Base-by-base conservation (phyloP, 2,888 invertebrate genomes). In the Coenonympha glycerion region DNA sequence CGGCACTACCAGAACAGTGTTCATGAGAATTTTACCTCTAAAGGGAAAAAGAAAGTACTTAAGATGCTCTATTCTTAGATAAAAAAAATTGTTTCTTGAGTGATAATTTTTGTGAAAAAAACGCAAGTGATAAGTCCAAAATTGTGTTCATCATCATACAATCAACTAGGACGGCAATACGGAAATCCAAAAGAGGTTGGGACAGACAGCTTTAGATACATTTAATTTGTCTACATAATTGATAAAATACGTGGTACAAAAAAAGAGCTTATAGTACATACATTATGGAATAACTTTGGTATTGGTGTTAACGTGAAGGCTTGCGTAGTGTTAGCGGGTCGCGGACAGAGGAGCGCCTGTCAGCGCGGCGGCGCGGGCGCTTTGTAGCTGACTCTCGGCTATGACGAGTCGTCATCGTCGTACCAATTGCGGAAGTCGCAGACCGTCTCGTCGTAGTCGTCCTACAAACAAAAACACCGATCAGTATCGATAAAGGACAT, bases 351-450 rank as follows among this genome's bases (percentile, higher is more conserved):
- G 31, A 31, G 44, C 31, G 47, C 18, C 21, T 47, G 45, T 53
- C 37, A 22, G 6, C 30, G 33, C 22, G 18, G 11, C 36, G 40
- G 13, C 6, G 34, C 21, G 21, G 34, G 24, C 30, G 41, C 46
- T 61, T 58, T 49, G 59, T 59, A 59, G 55, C 57, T 59, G 57
- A 53, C 56, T 48, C 57, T 52, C 53, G 63, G 81, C 85, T 86
- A 87, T 79, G 86, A 84, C 28, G 86, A 86, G 70, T 87, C 86
- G 45, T 84, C 87, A 44, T 83, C 87, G 61, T 85, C 87, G 68
- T 86, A 83, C 86, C 86, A 87, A 56, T 80, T 73, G 59, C 80
- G 84, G 69, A 81, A 79, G 66, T 86, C 84, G 60, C 76, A 77
- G 63, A n/a, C n/a, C n/a, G 71, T 80, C 59, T 85, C 85, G 54